Evolutionary conservation across 2,113 vertebrate species (phyloP), one percentile per base, ranked within the genome.

Genomic region (Poeciliopsis prolifica): DNA sequence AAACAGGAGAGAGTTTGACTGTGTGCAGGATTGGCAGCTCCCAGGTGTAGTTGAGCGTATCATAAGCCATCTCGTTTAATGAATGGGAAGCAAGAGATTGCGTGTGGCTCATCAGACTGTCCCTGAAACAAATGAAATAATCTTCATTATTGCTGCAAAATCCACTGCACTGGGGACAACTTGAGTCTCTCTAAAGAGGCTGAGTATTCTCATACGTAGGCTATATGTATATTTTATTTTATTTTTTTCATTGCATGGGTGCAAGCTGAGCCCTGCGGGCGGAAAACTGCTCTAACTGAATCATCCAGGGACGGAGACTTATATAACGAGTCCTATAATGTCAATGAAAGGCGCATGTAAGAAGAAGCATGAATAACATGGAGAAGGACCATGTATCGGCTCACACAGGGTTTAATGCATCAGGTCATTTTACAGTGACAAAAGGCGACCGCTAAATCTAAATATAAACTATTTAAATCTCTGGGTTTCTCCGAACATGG

Each of bases 261-360:
- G 85, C 86, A 89, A 85, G 80, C 66, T 79, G 44, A 78, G 85
- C 92, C 92, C 89, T 51, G 72, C 77, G 85, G 91, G 86, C 54
- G 63, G 74, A 80, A 74, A 79, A 72, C 80, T 40, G 74, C 85
- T 91, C 86, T 83, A 82, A 86, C 89, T 87, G 88, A 89, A 83
- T 85, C 84, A 85, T 85, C 80, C 75, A 78, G 75, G 84, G 79
- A 85, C 77, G 80, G 80, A 81, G 79, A 81, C 81, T 93, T 93
- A 92, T 60, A 63, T 94, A 94, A 94, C 80, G 77, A 86, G 82
- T 86, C 70, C 19, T 77, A 83, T 90, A 91, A 92, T 91, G 92
- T 91, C 90, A 93, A 87, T 91, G 92, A 87, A 88, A 83, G 64
- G 63, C 78, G 75, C 68, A 75, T 85, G 79, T 83, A 78, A 86